Evolutionary conservation across 2,888 invertebrate genomes (phyloP), one percentile per base, ranked within the genome.

Genomic region (Beris chalybata): DNA sequence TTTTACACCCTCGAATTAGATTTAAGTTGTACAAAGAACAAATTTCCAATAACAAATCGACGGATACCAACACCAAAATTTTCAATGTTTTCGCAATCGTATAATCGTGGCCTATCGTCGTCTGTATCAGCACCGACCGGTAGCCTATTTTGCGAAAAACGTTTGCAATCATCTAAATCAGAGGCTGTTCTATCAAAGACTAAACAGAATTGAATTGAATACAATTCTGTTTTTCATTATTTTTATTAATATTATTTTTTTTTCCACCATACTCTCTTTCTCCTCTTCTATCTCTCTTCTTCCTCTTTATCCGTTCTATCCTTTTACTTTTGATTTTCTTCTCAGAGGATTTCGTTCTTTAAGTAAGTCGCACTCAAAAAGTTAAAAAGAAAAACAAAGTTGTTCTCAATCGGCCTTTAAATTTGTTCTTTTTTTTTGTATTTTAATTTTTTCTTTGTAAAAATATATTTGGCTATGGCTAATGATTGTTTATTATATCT

Each of bases 11-110:
- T 80, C 29, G 80, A 80, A 69, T 76, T 85, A 71, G 84, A 83
- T 74, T 78, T 85, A 69, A 84, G 84, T 69, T 85, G 84, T 76
- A 83, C 83, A 71, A 84, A 84, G 72, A 85, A 85, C 75, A 85
- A 85, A 76, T 85, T 85, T 79, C 85, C 85, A 71, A 85, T 85
- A 71, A 82, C 79, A 67, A 78, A 81, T 72, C 77, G 81, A 56
- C 66, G 70, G 43, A 72, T 68, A 32, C 67, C 71, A 66, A 65
- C 67, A 57, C 52, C 64, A 55, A 54, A 66, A 32, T 31, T 54
- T 43, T 43, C 54, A 52, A 32, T n/a, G 44, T 45, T 45, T 47
- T 5, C 32, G 48, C 38, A 32, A 53, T 45, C 55, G 56, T 68
- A 72, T 72, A 52, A 74, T 77, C 53, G 78, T 78, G 78, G 78